Evolutionary conservation across 2,888 invertebrate genomes (phyloP), one percentile per base, ranked within the genome.

Genomic region (Drosophila demipolita): DNA sequence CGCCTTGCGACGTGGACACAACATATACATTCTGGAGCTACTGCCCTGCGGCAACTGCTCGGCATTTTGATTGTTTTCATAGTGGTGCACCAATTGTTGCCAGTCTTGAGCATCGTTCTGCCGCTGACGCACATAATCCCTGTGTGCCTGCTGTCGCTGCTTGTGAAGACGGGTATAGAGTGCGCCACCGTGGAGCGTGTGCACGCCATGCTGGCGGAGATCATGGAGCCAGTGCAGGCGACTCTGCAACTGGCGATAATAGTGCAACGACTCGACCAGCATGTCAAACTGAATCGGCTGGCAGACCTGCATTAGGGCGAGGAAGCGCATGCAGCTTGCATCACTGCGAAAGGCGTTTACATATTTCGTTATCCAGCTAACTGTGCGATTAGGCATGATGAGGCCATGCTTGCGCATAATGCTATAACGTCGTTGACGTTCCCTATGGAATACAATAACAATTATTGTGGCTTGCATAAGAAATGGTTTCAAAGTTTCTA

Each of bases 381-480:
- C 92, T 1, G 95, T 94, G 92, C 96, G 96, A 83, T 96, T 95
- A 2, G 95, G 93, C 91, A 96, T 95, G 61, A 98, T 96, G 3
- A 98, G 94, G 0, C 98, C 98, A 93, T 97, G 97, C 53, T 95
- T 94, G 68, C 95, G 94, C 73, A 98, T 95, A 15, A 98, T 95
- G 78, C 93, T 94, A 88, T 96, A 96, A 61, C 97, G 94, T 52
- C 97, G 94, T 48, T 94, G 94, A 52, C 98, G 94, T 91, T 98
- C 98, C 78, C 93, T 93, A 69, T 15, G 33, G 58, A 35, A 20
- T 11, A n/a, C 12, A 12, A 32, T 26, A 35, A 3, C 4, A 23
- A 29, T 36, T 20, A n/a, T 48, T 17, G 12, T 20, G 1, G 20
- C 5, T 36, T 11, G 35, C 12, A 40, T 35, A 54, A 12, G n/a